Evolutionary conservation across 1,140 invertebrate genomes (phyloP).

Genomic region (Neodiprion lecontei): DNA sequence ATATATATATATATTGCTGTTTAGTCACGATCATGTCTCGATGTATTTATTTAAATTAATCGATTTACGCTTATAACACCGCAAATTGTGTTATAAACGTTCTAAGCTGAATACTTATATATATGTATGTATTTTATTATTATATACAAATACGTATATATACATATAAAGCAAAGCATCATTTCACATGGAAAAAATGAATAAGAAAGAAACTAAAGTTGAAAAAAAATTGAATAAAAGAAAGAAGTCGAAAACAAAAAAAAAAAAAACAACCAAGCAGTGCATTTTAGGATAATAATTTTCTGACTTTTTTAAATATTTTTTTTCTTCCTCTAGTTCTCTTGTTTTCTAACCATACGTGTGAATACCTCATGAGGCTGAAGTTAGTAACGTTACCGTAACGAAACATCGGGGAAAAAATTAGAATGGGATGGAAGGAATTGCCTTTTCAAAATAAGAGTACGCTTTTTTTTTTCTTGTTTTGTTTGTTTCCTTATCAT

Average conservation of each 20-base stretch:
- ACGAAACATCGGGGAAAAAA: too few species aligned
- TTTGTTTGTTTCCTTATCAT: too few species aligned
- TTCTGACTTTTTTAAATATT: not conserved
- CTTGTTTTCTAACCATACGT: too few species aligned
- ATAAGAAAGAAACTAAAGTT: not conserved
- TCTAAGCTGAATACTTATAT: not conserved
- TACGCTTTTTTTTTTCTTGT: too few species aligned
- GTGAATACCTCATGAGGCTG: not conserved
- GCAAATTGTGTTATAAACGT: not conserved
- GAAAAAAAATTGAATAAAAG: not conserved
- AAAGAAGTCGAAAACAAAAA: not conserved
- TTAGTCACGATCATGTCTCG: constrained; percentile 10
- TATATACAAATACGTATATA: not conserved
- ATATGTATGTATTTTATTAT: not conserved
- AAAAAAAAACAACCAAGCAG: not conserved
- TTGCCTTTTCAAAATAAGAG: too few species aligned
- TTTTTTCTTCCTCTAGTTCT: not conserved
- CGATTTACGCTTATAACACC: not conserved
- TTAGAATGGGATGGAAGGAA: too few species aligned
- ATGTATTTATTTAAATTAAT: constrained; percentile 15
- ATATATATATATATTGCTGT: constrained; percentile 1
- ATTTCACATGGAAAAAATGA: not conserved
- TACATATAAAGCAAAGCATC: not conserved
- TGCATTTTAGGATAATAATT: constrained; percentile 1
- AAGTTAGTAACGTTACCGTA: not conserved